Conservation (phyloP, 2,888 invertebrate genomes). For the Agriopis marginaria region DNA sequence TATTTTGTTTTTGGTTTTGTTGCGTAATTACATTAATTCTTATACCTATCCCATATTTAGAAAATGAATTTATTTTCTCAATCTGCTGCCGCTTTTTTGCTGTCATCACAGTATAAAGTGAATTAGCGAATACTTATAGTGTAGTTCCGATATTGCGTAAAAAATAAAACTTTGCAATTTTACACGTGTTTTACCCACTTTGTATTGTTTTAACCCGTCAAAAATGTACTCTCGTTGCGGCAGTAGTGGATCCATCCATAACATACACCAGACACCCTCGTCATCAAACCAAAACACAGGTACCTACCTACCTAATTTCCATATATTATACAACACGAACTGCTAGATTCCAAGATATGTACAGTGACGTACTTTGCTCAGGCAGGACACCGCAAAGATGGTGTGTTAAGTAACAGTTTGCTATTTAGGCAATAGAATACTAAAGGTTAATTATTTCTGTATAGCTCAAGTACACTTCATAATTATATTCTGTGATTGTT, state of each 20-base stretch:
- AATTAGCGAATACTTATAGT: slow-evolving; percentile 7
- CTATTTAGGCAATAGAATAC: not conserved
- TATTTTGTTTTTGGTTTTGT: slow-evolving; percentile 19
- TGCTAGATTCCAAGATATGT: not conserved
- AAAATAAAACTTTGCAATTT: not conserved
- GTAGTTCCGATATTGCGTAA: not conserved
- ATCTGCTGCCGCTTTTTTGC: slow-evolving; percentile 13
- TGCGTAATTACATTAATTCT: slow-evolving; percentile 21
- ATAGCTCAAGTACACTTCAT: not conserved
- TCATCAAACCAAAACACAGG: slow-evolving; percentile 94
- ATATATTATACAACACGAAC: not conserved
- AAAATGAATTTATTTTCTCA: slow-evolving; percentile 29
- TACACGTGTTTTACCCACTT: slow-evolving; percentile 31
- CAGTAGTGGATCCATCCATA: slow-evolving; percentile 92
- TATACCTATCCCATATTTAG: not conserved
- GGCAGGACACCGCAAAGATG: not conserved
- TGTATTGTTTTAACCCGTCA: slow-evolving; percentile 4
- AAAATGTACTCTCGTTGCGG: slow-evolving; percentile 90
- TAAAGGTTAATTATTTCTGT: not conserved
- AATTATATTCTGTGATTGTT: not conserved
- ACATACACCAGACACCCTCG: slow-evolving; percentile 91
- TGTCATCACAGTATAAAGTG: slow-evolving; percentile 32
- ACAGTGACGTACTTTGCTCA: not conserved
- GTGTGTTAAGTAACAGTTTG: not conserved
- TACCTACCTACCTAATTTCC: slow-evolving; percentile 59